These are phyloP conservation scores for Scolanthus callimorphus DNA, from an alignment of 92 coral and sea anemone species.

Conservation along the genomic window DNA sequence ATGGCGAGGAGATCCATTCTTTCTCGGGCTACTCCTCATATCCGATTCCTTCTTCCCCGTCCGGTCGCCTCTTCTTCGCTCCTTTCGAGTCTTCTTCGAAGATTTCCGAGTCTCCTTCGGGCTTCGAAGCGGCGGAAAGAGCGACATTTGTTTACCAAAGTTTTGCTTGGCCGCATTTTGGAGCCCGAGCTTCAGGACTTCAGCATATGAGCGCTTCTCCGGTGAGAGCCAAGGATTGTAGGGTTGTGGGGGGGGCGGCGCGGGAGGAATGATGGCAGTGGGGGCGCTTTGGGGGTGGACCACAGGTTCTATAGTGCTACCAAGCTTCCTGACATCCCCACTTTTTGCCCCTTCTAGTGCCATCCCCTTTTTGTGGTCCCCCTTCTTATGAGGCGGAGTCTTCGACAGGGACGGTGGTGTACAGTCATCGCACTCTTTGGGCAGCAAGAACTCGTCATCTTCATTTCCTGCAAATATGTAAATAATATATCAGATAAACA, in stretches of 20 bases:
- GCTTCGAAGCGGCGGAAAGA: conserved; percentile 1
- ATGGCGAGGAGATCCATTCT: background rate
- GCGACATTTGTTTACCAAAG: conserved; percentile 14
- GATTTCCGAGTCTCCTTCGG: conserved; percentile 11
- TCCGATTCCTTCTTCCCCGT: conserved; percentile 6
- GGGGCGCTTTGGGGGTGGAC: background rate
- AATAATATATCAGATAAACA: too few species aligned
- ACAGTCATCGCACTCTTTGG: too few species aligned
- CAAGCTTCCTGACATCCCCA: background rate
- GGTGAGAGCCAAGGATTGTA: background rate
- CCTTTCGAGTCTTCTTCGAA: conserved; percentile 8
- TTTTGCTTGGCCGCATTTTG: background rate
- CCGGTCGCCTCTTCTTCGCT: conserved; percentile 2
- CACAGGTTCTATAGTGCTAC: background rate
- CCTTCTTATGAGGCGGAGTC: background rate
- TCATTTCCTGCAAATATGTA: too few species aligned
- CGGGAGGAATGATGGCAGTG: conserved; percentile 10
- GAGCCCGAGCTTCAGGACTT: conserved; percentile 21
- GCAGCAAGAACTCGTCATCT: too few species aligned
- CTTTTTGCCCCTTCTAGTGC: background rate
- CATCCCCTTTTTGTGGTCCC: background rate
- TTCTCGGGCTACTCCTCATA: background rate
- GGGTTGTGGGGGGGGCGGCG: conserved; percentile 23
- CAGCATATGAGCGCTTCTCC: conserved; percentile 16
- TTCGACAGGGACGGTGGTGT: too few species aligned